A percentile compares a stretch with the other conserved stretches of the same genome.
Evolutionary conservation across 1,140 invertebrate species (phyloP).

Genomic region (Eriosoma lanigerum): DNA sequence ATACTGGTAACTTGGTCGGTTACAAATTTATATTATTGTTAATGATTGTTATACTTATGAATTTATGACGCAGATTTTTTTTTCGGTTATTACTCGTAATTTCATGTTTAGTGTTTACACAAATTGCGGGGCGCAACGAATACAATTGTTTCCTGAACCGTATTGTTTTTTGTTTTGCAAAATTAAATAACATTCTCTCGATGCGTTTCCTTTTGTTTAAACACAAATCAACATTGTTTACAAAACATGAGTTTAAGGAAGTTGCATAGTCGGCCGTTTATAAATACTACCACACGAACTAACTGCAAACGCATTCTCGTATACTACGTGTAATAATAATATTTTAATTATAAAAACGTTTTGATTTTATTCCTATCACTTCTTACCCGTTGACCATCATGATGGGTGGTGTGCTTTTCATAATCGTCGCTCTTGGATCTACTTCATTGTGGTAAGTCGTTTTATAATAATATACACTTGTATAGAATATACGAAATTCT

Average conservation of each 20-base stretch:
- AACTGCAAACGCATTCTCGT: not conserved
- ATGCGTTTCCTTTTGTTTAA: not conserved
- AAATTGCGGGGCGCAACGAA: not conserved
- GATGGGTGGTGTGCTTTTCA: not conserved
- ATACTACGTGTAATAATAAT: too few relatives aligned
- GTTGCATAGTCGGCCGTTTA: not conserved
- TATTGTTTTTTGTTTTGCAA: conserved; percentile 1
- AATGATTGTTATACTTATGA: not conserved
- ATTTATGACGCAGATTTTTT: too few relatives aligned
- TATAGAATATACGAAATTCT: too few relatives aligned
- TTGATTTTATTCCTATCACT: not conserved
- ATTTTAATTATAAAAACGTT: too few relatives aligned
- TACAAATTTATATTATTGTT: too few relatives aligned
- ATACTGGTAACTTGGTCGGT: too few relatives aligned
- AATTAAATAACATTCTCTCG: not conserved
- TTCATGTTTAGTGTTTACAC: conserved; percentile 36
- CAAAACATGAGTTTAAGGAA: conserved; percentile 36
- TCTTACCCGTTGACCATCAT: not conserved
- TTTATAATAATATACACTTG: too few relatives aligned
- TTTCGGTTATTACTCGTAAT: not conserved
- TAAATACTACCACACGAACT: not conserved
- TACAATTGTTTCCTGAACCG: conserved; percentile 5
- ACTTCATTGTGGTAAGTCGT: conserved; percentile 9
- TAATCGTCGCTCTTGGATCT: not conserved
- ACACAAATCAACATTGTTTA: conserved; percentile 12